Evolutionary conservation across 2,113 vertebrate genomes (phyloP).

Genomic region (Scartelaos histophorus): DNA sequence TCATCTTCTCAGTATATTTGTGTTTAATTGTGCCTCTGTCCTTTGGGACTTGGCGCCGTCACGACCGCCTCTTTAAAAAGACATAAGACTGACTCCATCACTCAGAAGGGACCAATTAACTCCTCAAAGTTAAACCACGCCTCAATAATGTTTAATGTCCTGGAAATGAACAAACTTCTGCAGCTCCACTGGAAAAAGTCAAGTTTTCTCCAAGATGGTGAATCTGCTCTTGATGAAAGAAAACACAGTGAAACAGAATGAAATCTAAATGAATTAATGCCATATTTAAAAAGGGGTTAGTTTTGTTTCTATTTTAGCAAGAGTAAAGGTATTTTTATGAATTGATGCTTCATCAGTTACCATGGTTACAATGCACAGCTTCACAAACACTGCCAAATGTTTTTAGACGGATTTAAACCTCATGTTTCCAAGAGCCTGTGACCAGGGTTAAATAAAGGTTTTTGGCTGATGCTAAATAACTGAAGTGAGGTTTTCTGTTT

Average conservation of each 20-base stretch:
- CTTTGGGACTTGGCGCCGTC: constrained; percentile 13
- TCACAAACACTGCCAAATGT: too few relatives aligned
- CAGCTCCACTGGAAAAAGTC: not conserved
- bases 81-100: not conserved
- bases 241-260: not conserved
- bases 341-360: too few relatives aligned
- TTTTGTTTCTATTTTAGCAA: not conserved
- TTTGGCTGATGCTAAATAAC: too few relatives aligned
- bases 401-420: too few relatives aligned
- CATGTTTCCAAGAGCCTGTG: too few relatives aligned
- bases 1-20: constrained; percentile 27
- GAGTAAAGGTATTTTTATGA: not conserved
- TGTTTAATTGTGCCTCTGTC: constrained; percentile 25
- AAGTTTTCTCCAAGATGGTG: not conserved
- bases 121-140: not conserved
- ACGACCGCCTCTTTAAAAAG: constrained; percentile 11
- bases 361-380: too few relatives aligned
- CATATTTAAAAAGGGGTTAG: too few relatives aligned
- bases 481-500: too few relatives aligned
- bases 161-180: constrained; percentile 6
- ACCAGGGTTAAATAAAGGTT: too few relatives aligned
- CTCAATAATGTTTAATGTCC: constrained; percentile 25
- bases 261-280: not conserved
- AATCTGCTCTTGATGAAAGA: not conserved
- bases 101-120: constrained; percentile 26